A percentile compares a stretch with the other conserved stretches of the same genome.
Evolutionary conservation across 2,113 vertebrate genomes (phyloP).

Genomic region (Scopus umbretta): DNA sequence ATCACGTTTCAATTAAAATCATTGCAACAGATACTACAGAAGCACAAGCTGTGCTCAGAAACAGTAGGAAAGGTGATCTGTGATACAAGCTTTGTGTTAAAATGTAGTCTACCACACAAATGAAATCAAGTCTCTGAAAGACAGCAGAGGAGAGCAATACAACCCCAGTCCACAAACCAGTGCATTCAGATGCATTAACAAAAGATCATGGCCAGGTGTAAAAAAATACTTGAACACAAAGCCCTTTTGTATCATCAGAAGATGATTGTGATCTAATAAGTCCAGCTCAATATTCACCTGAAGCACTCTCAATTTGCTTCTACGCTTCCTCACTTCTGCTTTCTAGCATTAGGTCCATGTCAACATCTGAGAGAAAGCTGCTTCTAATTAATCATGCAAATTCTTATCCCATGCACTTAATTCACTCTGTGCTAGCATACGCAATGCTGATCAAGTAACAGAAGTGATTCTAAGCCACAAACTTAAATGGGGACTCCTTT

Average conservation of each 20-base stretch:
- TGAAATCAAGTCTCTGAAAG: slow-evolving; percentile 5
- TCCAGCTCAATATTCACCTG: slow-evolving; percentile 8
- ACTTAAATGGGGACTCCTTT: neutral
- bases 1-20: neutral
- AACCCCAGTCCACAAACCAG: neutral
- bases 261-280: slow-evolving; percentile 33
- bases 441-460: neutral
- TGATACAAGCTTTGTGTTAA: slow-evolving; percentile 10
- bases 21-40: slow-evolving; percentile 34
- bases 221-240: slow-evolving; percentile 17
- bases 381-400: neutral
- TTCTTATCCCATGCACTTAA: neutral
- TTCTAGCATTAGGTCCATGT: neutral
- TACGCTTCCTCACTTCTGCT: neutral
- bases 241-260: slow-evolving; percentile 38
- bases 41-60: slow-evolving; percentile 7
- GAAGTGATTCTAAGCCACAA: neutral
- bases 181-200: neutral
- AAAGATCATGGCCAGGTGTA: neutral
- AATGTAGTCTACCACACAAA: neutral
- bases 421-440: neutral
- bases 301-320: neutral
- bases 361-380: neutral
- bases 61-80: slow-evolving; percentile 18
- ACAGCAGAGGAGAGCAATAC: neutral